Evolutionary conservation across 92 coral and sea anemone species (phyloP).

Genomic region (Montipora capitata): DNA sequence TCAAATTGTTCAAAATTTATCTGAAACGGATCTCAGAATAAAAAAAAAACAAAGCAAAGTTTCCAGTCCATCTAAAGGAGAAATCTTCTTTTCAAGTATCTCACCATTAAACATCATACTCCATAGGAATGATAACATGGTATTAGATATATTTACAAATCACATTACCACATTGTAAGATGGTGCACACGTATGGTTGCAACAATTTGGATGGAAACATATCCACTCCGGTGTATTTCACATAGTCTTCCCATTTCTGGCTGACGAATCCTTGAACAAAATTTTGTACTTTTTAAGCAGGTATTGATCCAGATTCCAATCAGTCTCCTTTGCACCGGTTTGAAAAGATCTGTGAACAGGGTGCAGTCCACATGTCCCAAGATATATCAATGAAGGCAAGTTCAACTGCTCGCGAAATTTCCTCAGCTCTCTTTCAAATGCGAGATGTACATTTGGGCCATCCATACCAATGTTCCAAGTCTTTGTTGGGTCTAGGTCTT

Average conservation of each 20-base stretch:
- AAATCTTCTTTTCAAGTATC: no score
- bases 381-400: conserved; percentile 62
- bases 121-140: conserved; percentile 1
- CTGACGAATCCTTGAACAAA: conserved; percentile 74
- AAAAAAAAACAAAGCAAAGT: conserved; percentile 14
- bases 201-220: conserved; percentile 75
- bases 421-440: conserved; percentile 73
- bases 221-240: conserved; percentile 68
- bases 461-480: conserved; percentile 76
- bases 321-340: conserved; percentile 76
- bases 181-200: conserved; percentile 67
- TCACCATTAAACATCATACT: background rate
- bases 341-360: conserved; percentile 81
- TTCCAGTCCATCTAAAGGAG: conserved; percentile 1
- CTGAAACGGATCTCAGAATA: background rate
- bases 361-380: conserved; percentile 85
- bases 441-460: conserved; percentile 75
- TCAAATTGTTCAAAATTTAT: conserved; percentile 28
- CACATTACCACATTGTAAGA: background rate
- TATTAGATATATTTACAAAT: conserved; percentile 5
- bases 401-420: conserved; percentile 36
- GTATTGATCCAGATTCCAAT: conserved; percentile 53
- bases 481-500: conserved; percentile 60
- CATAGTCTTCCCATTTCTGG: conserved; percentile 75
- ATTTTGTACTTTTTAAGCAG: conserved; percentile 44